Percentiles rank a stretch among this genome's conserved stretches.
Evolutionary conservation across 1,140 invertebrate genomes (phyloP).

Genomic region (Hesperophylax magnus): DNA sequence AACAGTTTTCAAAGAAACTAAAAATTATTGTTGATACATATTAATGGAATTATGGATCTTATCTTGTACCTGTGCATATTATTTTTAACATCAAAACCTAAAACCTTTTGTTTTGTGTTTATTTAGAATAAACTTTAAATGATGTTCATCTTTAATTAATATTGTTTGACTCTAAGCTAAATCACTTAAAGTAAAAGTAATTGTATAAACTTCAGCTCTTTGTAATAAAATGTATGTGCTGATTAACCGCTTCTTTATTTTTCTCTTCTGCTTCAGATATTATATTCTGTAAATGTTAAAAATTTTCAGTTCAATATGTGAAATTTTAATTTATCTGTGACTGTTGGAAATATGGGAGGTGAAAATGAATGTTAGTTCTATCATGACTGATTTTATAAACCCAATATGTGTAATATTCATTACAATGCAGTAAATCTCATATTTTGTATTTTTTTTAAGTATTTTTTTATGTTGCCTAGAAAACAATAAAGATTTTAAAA

Average conservation of each 20-base stretch:
- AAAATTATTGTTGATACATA: too few species aligned
- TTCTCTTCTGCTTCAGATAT: slow-evolving; percentile 4
- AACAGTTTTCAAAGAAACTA: too few species aligned
- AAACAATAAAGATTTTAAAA: slow-evolving; percentile 52
- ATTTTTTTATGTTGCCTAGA: slow-evolving; percentile 56
- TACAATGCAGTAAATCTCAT: slow-evolving; percentile 36
- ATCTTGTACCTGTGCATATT: background rate
- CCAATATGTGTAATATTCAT: slow-evolving; percentile 38
- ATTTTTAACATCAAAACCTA: background rate
- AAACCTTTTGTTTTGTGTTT: background rate
- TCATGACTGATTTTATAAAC: slow-evolving; percentile 47
- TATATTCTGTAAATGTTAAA: background rate
- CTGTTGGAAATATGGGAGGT: slow-evolving; percentile 21
- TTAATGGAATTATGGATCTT: too few species aligned
- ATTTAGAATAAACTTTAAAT: background rate
- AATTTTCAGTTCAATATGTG: background rate
- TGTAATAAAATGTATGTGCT: slow-evolving; percentile 4
- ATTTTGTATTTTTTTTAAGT: slow-evolving; percentile 52
- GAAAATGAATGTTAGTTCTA: slow-evolving; percentile 24
- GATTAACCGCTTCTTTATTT: slow-evolving; percentile 5
- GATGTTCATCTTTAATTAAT: background rate
- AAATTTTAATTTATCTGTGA: slow-evolving; percentile 19
- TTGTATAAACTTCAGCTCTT: background rate
- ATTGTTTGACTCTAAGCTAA: background rate
- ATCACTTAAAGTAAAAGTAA: background rate